phyloP scores from a whole-genome alignment of 2,888 invertebrate species.

The Diplolepis rosae region DNA sequence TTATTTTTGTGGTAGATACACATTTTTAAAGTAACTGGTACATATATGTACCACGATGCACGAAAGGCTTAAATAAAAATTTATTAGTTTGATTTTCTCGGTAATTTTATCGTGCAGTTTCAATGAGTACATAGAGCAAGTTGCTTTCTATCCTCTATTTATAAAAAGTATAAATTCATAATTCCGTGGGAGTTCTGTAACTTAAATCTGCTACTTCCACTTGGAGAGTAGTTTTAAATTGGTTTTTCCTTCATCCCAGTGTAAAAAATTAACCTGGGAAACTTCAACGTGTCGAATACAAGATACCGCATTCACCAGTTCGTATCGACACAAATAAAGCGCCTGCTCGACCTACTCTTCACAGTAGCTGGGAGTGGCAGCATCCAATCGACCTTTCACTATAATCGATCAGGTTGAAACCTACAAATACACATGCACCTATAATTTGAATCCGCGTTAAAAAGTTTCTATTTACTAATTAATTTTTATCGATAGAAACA shows the following conservation, averaged over 20 bases:
- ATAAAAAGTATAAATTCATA: neutral
- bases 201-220: neutral
- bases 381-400: slow-evolving; percentile 57
- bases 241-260: slow-evolving; percentile 21
- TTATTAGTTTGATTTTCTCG: no score
- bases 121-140: no score
- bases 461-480: slow-evolving; percentile 36
- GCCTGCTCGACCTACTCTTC: slow-evolving; percentile 27
- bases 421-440: neutral
- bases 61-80: no score
- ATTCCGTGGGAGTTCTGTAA: neutral
- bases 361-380: slow-evolving; percentile 38
- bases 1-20: no score
- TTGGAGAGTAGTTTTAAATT: slow-evolving; percentile 34
- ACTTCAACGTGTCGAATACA: slow-evolving; percentile 38
- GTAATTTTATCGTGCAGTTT: no score
- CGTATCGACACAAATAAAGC: slow-evolving; percentile 56
- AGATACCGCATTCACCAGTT: slow-evolving; percentile 47
- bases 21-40: no score
- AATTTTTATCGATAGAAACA: no score
- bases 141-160: neutral
- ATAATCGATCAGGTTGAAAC: slow-evolving; percentile 54
- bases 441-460: slow-evolving; percentile 49
- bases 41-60: no score
- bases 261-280: slow-evolving; percentile 37